phyloP scores from a whole-genome alignment of 2,888 invertebrate genomes.

The Poecilus cupreus region DNA sequence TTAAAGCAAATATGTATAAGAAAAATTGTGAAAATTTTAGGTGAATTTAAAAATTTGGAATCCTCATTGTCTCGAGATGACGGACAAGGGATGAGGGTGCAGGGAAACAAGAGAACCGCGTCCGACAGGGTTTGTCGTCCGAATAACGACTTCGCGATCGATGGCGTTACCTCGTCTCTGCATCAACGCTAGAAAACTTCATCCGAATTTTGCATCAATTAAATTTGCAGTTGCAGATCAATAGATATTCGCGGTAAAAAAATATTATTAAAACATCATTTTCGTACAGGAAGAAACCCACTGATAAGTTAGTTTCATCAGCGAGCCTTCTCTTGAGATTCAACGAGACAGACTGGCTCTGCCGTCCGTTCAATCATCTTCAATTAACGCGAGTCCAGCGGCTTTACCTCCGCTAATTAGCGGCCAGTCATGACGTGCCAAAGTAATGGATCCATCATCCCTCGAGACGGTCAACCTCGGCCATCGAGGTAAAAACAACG shows the following conservation, averaged over 20 bases:
- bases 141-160: conserved; percentile 67
- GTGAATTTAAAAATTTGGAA: no score
- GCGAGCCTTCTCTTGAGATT: conserved; percentile 22
- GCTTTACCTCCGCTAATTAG: conserved; percentile 69
- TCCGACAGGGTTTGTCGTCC: conserved; percentile 70
- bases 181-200: no score
- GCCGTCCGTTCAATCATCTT: conserved; percentile 71
- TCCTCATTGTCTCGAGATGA: not conserved
- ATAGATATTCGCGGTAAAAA: no score
- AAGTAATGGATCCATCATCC: conserved; percentile 75
- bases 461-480: conserved; percentile 67
- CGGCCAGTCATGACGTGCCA: conserved; percentile 70
- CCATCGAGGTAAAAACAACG: conserved; percentile 47
- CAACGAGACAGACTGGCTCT: conserved; percentile 32
- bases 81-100: not conserved
- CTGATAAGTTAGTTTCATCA: not conserved
- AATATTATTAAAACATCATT: no score
- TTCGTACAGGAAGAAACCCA: no score
- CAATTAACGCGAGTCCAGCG: conserved; percentile 67
- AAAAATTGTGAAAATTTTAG: no score
- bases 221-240: no score
- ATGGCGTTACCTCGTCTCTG: conserved; percentile 35
- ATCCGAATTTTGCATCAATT: no score
- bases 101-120: not conserved
- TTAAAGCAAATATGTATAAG: no score